Base-by-base conservation (phyloP, 2,797 vertebrate genomes). In the Crocodylus rhombifer region DNA sequence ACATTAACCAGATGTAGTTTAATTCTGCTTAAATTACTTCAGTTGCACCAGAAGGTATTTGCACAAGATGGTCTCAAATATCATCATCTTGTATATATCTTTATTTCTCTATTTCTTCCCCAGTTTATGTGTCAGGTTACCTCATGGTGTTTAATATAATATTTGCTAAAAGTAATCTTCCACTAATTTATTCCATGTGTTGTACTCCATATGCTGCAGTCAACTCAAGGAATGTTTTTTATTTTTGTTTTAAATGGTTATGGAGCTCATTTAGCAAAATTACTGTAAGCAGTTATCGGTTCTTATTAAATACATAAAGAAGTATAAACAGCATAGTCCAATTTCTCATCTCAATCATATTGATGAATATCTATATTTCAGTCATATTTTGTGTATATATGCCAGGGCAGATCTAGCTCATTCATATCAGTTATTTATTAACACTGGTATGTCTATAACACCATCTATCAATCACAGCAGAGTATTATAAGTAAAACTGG, bases 381-480 rank as follows among this genome's bases (percentile, higher is more conserved):
- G 10, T 84, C 5, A 14, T 86, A 0, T n/a, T 91, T 57, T 88
- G 63, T 42, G n/a, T 79, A 61, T n/a, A 8, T n/a, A 55, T 69
- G 69, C 89, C 61, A 79, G 30, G 77, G 2, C 33, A 69, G 86
- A 77, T 82, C 82, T 69, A 51, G 25, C 42, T 94, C 74, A 88
- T 90, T 91, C 80, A 10, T 86, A 75, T 62, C 69, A 77, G 42
- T 80, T 84, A 42, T 93, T 57, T 26, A 89, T 84, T 69, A 12
- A 80, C 3, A 82, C 78, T 89, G 36, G 61, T 92, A 76, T 92
- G 93, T 71, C 81, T 84, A 63, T 95, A 89, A 89, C 76, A 56
- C n/a, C 80, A 82, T 21, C 30, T 82, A n/a, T 84, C 93, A 95
- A 65, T 92, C 36, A 94, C 85, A 94, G 6, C 15, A 74, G 65